Base-by-base conservation (phyloP, 2,113 vertebrate species). In the Percopsis transmontana region DNA sequence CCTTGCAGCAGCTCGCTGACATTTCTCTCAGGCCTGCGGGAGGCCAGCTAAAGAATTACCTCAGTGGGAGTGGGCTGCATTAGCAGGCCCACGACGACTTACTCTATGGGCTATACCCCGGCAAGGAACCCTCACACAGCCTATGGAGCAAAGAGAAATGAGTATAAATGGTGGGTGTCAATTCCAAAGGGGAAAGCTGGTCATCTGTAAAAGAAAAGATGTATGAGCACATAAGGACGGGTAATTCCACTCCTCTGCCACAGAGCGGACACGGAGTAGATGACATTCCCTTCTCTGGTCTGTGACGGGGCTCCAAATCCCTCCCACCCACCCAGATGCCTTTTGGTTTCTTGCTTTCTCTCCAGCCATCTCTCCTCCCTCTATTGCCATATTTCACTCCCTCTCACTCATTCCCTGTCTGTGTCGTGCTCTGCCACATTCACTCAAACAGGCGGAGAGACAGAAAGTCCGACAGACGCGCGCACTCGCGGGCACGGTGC, bases 101-200 rank as follows among this genome's bases (percentile, higher is more conserved):
- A 82, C 76, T 91, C 87, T 76, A 71, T 82, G 72, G 81, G 87
- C 87, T 83, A 82, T 83, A 90, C 70, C 84, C 85, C 83, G 76
- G 83, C 82, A 74, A 87, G 76, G 85, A 90, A 81, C 73, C 77
- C 62, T 70, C 64, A 74, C 75, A 74, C 8, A 62, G 70, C 69
- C 87, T 76, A 76, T 68, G 78, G 83, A 83, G 81, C 73, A 79
- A 71, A 77, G 77, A 82, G 83, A 87, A 92, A 92, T 92, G 87
- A 93, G 87, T 91, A 92, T 91, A 90, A 91, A 92, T 93, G 87
- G 90, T 83, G 84, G 89, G 85, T 92, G 91, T 91, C 90, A 90
- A 79, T 91, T 85, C 78, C 77, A 87, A 82, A 90, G 82, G 83
- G 88, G 82, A 84, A 76, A 86, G 79, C 74, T 80, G 89, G 90